Percentiles rank a stretch among this genome's conserved stretches.
phyloP scores from a whole-genome alignment of 2,797 vertebrate genomes.

The Notolepis coatsorum region DNA sequence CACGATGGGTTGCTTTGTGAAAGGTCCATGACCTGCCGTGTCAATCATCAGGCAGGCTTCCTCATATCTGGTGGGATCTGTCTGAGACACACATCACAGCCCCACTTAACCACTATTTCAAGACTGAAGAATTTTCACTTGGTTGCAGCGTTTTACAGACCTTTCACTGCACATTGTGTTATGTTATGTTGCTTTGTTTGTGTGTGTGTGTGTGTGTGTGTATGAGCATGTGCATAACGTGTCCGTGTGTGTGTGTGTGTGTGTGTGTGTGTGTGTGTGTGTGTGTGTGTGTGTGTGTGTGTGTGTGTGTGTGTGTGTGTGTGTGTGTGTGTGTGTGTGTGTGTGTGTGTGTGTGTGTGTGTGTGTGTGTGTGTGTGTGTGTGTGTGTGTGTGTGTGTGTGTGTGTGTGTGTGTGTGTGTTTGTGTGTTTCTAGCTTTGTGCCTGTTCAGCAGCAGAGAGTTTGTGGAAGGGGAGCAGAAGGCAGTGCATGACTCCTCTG shows the following conservation, averaged over 20 bases:
- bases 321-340: constrained; percentile 34
- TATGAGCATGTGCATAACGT: too few species aligned
- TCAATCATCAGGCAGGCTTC: constrained; percentile 55
- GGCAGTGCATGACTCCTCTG: constrained; percentile 88
- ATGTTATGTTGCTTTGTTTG: too few species aligned
- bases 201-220: too few species aligned
- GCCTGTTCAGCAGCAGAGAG: constrained; percentile 88
- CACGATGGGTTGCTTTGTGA: constrained; percentile 54
- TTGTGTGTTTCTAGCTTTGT: constrained; percentile 81
- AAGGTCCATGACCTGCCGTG: constrained; percentile 42
- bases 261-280: constrained; percentile 15
- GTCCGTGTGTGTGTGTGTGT: not conserved
- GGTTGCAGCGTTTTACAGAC: too few species aligned
- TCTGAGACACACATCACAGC: constrained; percentile 41
- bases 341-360: not conserved
- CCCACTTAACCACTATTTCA: too few species aligned
- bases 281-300: constrained; percentile 30
- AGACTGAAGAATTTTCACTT: too few species aligned
- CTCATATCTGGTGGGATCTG: constrained; percentile 37
- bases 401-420: not conserved
- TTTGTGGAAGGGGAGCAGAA: constrained; percentile 91
- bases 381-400: not conserved
- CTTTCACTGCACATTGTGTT: too few species aligned
- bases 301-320: constrained; percentile 23
- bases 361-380: not conserved